phyloP scores from a whole-genome alignment of 2,888 invertebrate species.

The Axea sp. region DNA sequence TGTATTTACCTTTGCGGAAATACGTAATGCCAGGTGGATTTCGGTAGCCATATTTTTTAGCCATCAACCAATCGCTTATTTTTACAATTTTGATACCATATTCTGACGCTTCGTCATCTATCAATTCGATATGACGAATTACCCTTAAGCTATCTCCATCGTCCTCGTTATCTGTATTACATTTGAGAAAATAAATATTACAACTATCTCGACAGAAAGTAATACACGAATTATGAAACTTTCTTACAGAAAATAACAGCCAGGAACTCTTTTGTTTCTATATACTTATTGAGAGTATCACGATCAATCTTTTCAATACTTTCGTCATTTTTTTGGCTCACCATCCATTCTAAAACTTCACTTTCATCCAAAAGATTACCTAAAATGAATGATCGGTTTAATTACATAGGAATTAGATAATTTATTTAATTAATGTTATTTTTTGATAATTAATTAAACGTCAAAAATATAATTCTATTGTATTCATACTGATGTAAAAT shows the following conservation, averaged over 20 bases:
- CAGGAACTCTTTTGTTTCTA: constrained; percentile 93
- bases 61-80: constrained; percentile 93
- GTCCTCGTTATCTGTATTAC: constrained; percentile 87
- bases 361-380: constrained; percentile 88
- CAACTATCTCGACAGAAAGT: no score
- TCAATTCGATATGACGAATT: constrained; percentile 91
- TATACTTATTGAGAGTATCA: constrained; percentile 86
- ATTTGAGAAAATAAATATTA: neutral
- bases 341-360: constrained; percentile 94
- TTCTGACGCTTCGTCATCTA: constrained; percentile 94
- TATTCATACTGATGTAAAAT: no score
- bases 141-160: constrained; percentile 89
- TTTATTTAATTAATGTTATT: neutral
- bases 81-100: constrained; percentile 95
- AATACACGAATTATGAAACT: constrained; percentile 33
- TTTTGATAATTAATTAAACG: no score
- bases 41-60: constrained; percentile 94
- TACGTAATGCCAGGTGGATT: constrained; percentile 95
- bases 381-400: constrained; percentile 71
- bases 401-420: no score
- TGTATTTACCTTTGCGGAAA: constrained; percentile 92
- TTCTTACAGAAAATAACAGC: constrained; percentile 95
- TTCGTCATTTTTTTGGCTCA: constrained; percentile 93
- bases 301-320: constrained; percentile 94
- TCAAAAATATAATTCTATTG: no score